Conservation (phyloP, 1,140 invertebrate species). For the Galleria mellonella region DNA sequence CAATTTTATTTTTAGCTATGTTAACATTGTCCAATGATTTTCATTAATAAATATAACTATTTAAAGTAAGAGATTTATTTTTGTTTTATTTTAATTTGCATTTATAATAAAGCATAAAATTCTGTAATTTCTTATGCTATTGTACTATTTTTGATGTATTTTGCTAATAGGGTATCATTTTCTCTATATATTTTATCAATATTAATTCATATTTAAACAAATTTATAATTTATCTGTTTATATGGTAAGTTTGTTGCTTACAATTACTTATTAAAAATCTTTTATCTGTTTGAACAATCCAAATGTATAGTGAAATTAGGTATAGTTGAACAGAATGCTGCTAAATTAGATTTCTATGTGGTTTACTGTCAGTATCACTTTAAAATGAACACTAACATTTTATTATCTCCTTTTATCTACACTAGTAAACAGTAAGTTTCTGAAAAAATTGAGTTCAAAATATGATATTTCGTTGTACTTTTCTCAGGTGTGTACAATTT, state of each 20-base stretch:
- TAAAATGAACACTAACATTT: constrained; percentile 22
- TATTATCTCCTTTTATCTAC: constrained; percentile 56
- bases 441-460: constrained; percentile 49
- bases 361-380: constrained; percentile 32
- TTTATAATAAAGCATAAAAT: constrained; percentile 18
- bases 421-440: constrained; percentile 44
- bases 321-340: constrained; percentile 41
- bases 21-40: constrained; percentile 67
- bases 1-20: constrained; percentile 72
- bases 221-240: constrained; percentile 3
- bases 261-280: constrained; percentile 9
- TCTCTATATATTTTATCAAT: not conserved
- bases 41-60: constrained; percentile 70
- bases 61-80: constrained; percentile 64
- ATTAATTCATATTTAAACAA: no score
- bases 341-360: constrained; percentile 43
- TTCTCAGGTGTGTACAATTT: constrained; percentile 71
- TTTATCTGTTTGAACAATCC: constrained; percentile 16
- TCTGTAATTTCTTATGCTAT: no score
- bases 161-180: constrained; percentile 10
- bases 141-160: constrained; percentile 3
- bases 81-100: constrained; percentile 51
- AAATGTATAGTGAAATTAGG: constrained; percentile 22
- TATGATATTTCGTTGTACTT: constrained; percentile 65
- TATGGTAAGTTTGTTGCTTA: constrained; percentile 13